Conservation (phyloP, 2,797 vertebrate species). For the Spinus pinus region DNA sequence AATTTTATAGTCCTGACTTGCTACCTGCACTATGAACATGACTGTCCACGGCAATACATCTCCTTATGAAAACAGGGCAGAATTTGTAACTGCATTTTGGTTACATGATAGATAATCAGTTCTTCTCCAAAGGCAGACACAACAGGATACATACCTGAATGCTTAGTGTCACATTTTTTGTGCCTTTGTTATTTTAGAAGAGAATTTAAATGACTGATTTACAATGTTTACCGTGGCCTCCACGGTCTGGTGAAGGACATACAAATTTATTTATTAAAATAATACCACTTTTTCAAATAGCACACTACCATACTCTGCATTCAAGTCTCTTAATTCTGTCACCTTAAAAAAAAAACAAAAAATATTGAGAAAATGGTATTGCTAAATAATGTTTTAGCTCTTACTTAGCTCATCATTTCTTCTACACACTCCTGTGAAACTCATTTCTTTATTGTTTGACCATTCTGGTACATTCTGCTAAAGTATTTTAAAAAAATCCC, state of each 20-base stretch:
- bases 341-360: not conserved
- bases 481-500: not conserved
- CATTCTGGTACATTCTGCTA: not conserved
- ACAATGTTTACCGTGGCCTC: not conserved
- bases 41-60: not conserved
- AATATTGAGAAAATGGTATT: not conserved
- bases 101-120: not conserved
- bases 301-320: not conserved
- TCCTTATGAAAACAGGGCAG: not conserved
- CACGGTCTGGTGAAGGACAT: not conserved
- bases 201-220: not conserved
- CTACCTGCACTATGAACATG: fast-evolving
- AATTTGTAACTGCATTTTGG: not conserved
- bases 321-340: not conserved
- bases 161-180: not conserved
- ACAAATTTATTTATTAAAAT: not conserved
- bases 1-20: not conserved
- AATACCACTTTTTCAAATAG: not conserved
- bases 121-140: not conserved
- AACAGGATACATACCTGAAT: fast-evolving
- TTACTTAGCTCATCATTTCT: not conserved
- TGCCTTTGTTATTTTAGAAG: not conserved
- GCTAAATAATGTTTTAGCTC: not conserved
- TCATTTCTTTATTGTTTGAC: not conserved
- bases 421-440: not conserved